Evolutionary conservation across 2,113 vertebrate species (phyloP), one percentile per base, ranked within the genome.

Genomic region (Syngnathus floridae): DNA sequence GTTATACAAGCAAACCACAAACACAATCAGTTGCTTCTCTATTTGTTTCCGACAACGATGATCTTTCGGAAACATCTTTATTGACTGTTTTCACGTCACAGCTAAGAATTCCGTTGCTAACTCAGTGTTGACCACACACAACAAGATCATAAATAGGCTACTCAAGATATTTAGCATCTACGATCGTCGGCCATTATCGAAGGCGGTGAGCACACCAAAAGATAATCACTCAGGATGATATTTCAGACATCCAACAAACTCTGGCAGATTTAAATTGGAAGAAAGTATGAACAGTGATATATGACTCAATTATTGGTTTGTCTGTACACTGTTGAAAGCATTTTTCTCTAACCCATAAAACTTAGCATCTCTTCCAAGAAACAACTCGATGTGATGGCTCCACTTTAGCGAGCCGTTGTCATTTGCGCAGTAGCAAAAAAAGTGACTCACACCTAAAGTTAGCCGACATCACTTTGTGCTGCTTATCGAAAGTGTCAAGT

Each of bases 371-470:
- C 61, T 40, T 51, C 6, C 1, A 13, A 26, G 26, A 26, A 54
- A 13, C 11, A 54, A 54, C 4, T 54, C 1, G 22, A 22, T 13
- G n/a, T 0, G 17, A 38, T 73, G 0, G 54, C 76, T 82, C 81
- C 75, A 76, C 72, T 73, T 70, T 26, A 9, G 43, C 7, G 11
- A 65, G 62, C 64, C 59, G 48, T 62, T 69, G 77, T 77, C 82
- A 75, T 78, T 66, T 79, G 73, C 69, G 64, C 71, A 41, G 61
- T 82, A 75, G 72, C 71, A 57, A 17, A 61, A 63, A 43, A 62
- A 26, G 70, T 83, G 77, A 85, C 74, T 82, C 82, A 72, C 57
- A 65, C 77, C 82, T 79, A 80, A 62, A 51, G 69, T 72, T 66
- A 57, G 59, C 77, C 65, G 72, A 49, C 64, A 79, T 78, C 75